Evolutionary conservation across 2,113 vertebrate species (phyloP), one percentile per base, ranked within the genome.

Genomic region (Pluvianellus socialis): DNA sequence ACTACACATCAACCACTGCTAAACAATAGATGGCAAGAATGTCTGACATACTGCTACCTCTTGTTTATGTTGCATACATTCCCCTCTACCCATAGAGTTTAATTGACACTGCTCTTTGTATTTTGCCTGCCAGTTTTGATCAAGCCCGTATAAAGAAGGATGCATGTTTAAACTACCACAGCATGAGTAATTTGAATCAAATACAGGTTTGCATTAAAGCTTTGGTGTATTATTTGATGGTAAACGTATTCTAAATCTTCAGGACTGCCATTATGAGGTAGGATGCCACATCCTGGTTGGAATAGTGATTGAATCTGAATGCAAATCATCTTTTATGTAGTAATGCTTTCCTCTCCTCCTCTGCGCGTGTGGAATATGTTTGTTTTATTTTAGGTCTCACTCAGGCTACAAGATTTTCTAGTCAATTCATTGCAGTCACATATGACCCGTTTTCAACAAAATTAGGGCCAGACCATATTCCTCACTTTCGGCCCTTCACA

Each of bases 121-220:
- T 93, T 96, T 94, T 92, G 70, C 79, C 82, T 97, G 92, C 82
- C 91, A 93, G 85, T 89, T 97, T 93, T 94, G 89, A 96, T 96
- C 91, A 95, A 97, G 63, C 40, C 27, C 23, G 12, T 92, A 30
- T 76, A 93, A 97, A 96, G 86, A 85, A 77, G 63, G 70, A 94
- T 91, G 81, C 35, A 76, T 80, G 72, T 94, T 95, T 97, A 79
- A 96, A 86, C 84, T 92, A 89, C 50, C 87, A 83, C 82, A 94
- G 84, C 89, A 83, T 91, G 92, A 95, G 35, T 89, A 89, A 96
- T 95, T 96, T 58, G 32, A 94, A 90, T 94, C 91, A 97, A 97
- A 94, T 85, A 87, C 56, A 96, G 79, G 93, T 95, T 94, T 96
- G 33, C 12, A 56, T 92, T 74, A 95, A 94, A 92, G 52, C 47